Base-by-base conservation (phyloP, 2,888 invertebrate species). In the Rhagonycha fulva region DNA sequence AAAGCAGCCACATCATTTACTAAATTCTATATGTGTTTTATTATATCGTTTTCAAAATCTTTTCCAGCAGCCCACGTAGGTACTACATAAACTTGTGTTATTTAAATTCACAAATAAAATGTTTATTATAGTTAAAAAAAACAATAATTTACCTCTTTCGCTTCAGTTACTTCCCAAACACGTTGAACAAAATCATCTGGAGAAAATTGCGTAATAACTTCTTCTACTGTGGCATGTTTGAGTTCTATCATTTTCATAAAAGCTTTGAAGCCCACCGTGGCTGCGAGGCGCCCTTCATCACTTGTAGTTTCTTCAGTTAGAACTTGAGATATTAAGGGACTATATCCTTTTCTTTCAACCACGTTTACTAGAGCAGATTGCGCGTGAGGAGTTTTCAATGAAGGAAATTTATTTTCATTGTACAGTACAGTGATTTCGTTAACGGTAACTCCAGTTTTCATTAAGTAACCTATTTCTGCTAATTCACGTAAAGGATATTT, bases 161-260 rank as follows among this genome's bases (percentile, higher is more conserved):
- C 90, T 88, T 93, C 93, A 82, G 91, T 91, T 78, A 92, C 90
- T 89, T 95, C 95, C 95, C 96, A 96, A 84, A 94, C 93, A 77
- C 93, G 92, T 66, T 94, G 92, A 78, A 93, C 92, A 85, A 96
- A 96, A 87, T 96, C 96, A 88, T 95, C 94, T 3, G 95, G 95
- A 76, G 92, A 92, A 84, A 96, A 95, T 83, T 94, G 93, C 3
- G 94, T 92, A 80, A 96, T 94, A 23, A 96, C 93, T 87, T 95
- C 95, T 87, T 96, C 96, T 23, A 96, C 94, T 0, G 94, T 93
- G 70, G 93, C 92, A 84, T 95, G 93, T 83, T 93, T 93, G 75
- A 93, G 89, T 85, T 95, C 94, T 9, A 96, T 93, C 95, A 96
- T 95, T 84, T 93, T 93, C 89, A 96, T 93, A 86, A 96, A 95